Evolutionary conservation across 2,113 vertebrate genomes (phyloP), one percentile per base, ranked within the genome.

Genomic region (Lagopus muta): DNA sequence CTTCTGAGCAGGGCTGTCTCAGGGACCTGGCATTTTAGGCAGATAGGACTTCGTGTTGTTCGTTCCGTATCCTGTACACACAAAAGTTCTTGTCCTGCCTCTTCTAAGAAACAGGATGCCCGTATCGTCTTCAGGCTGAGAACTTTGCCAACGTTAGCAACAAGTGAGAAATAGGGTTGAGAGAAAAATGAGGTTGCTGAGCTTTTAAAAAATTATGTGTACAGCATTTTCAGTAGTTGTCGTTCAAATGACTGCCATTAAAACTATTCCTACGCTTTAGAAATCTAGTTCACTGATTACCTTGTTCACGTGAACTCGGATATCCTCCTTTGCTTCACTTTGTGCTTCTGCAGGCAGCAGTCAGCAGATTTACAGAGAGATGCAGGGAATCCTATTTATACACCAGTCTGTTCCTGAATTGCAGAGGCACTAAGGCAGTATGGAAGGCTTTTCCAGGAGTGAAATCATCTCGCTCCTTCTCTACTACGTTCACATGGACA

Each of bases 41-140:
- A 93, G 83, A 67, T 90, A 78, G 92, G 69, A 48, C 24, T 73
- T 82, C 42, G 47, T 86, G 76, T 93, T 94, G 74, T 81, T 95
- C 34, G 32, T 74, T 47, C 52, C 38, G 1, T 27, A 42, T 67
- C 79, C 30, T 77, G 16, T 42, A 45, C 70, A 70, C 74, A 91
- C 30, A 86, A 8, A 80, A 86, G 86, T 77, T 81, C 57, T 84
- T 93, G 61, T 94, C 91, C 65, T 78, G 57, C 57, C 66, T 89
- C 58, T 94, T 93, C 74, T 86, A 75, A 93, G 92, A 54, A 95
- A 73, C 92, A 84, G 90, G 92, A 92, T 90, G 47, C 90, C 66
- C 21, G 3, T 75, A 86, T 94, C 90, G 90, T 94, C 90, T 90
- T 17, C 83, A 76, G 93, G 92, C 92, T 93, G 88, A 93, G 72